These are phyloP conservation scores for Coreoperca whiteheadi DNA, from an alignment of 2,113 vertebrate genomes.

Conservation along the genomic window DNA sequence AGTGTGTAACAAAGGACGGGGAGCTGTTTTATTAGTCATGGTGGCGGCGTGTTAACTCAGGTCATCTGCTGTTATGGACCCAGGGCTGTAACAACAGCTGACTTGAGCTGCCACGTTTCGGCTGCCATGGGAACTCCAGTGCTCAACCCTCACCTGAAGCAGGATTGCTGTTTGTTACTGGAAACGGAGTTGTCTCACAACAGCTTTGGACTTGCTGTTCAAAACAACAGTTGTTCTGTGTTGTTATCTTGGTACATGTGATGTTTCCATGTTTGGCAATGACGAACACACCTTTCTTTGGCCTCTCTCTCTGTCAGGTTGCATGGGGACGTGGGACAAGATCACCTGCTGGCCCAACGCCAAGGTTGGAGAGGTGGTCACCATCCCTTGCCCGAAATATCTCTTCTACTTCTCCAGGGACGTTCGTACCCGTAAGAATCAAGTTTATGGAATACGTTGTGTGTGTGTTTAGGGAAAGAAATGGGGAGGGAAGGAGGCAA, in stretches of 20 bases:
- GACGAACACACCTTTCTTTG: not conserved
- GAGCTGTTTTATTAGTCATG: slow-evolving; percentile 68
- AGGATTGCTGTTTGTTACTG: slow-evolving; percentile 33
- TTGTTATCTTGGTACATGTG: not conserved
- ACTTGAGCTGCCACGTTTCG: slow-evolving; percentile 21
- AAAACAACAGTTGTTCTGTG: not conserved
- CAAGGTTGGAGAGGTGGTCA: slow-evolving; percentile 85
- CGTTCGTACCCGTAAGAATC: slow-evolving; percentile 60
- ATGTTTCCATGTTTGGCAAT: not conserved
- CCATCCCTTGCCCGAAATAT: slow-evolving; percentile 88
- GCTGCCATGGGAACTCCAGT: slow-evolving; percentile 63
- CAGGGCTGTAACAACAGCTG: slow-evolving; percentile 11
- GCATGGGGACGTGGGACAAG: slow-evolving; percentile 90
- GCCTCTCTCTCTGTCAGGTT: slow-evolving; percentile 80
- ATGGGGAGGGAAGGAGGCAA: not conserved
- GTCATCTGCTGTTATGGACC: slow-evolving; percentile 44
- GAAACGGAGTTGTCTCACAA: not conserved
- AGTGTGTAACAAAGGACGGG: slow-evolving; percentile 13
- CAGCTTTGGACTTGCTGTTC: not conserved
- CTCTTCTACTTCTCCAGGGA: slow-evolving; percentile 83
- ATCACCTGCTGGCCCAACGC: slow-evolving; percentile 93
- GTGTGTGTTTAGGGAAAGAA: not conserved
- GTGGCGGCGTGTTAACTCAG: slow-evolving; percentile 41
- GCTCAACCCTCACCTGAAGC: slow-evolving; percentile 26
- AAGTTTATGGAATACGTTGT: not conserved